Evolutionary conservation across 1,140 invertebrate genomes (phyloP).

Genomic region (Anastrepha ludens): DNA sequence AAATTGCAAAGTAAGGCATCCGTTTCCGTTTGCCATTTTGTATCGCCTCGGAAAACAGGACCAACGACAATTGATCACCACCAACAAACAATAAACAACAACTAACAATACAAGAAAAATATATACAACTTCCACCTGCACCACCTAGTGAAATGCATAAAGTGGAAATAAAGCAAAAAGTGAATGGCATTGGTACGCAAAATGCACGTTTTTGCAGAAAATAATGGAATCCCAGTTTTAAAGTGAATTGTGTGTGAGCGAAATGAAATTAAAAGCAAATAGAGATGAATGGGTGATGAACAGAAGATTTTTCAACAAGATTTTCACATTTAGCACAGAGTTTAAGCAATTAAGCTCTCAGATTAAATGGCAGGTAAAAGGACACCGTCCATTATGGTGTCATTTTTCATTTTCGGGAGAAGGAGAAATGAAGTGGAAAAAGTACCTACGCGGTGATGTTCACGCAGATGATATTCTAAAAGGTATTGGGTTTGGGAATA

Average conservation of each 20-base stretch:
- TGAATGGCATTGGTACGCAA: not conserved
- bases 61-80: constrained; percentile 35
- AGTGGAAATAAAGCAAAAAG: not conserved
- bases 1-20: constrained; percentile 32
- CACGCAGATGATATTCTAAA: too few relatives aligned
- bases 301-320: too few relatives aligned
- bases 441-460: too few relatives aligned
- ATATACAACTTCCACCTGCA: not conserved
- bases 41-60: constrained; percentile 9
- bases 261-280: not conserved
- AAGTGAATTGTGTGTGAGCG: constrained; percentile 31
- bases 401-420: too few relatives aligned
- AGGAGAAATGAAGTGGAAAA: too few relatives aligned
- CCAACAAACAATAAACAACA: not conserved
- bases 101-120: not conserved
- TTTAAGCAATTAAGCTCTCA: too few relatives aligned
- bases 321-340: too few relatives aligned
- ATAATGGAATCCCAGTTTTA: constrained; percentile 17
- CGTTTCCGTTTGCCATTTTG: constrained; percentile 44
- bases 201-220: not conserved
- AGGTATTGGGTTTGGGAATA: too few relatives aligned
- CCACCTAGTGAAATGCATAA: not conserved
- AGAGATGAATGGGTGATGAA: not conserved
- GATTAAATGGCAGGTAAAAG: too few relatives aligned
- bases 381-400: too few relatives aligned